Evolutionary conservation across 2,113 vertebrate genomes (phyloP).

Genomic region (Macheiramphus alcinus): DNA sequence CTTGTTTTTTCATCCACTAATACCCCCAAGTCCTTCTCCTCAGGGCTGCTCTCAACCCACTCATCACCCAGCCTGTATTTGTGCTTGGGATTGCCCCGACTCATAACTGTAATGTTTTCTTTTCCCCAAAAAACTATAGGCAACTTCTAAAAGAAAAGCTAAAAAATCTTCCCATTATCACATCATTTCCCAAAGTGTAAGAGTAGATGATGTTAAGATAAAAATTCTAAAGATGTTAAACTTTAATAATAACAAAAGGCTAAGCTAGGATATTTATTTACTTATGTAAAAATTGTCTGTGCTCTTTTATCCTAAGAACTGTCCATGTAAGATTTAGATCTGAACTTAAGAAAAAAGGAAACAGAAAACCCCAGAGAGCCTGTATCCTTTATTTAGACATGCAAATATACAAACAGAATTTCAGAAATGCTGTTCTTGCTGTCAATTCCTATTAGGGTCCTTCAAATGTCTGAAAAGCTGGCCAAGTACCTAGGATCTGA

Average conservation of each 20-base stretch:
- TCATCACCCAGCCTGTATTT: no score
- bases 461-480: neutral
- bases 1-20: no score
- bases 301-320: neutral
- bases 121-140: rapidly evolving
- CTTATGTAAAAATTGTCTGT: neutral
- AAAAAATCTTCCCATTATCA: neutral
- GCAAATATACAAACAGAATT: neutral
- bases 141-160: neutral
- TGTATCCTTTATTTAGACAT: neutral
- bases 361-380: rapidly evolving
- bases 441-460: neutral
- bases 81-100: no score
- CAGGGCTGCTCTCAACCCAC: no score
- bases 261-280: neutral
- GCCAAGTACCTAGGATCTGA: neutral
- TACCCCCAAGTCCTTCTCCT: no score
- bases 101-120: neutral
- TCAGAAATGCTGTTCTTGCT: neutral
- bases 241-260: rapidly evolving
- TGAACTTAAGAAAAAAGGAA: neutral
- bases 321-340: neutral
- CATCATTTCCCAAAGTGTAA: neutral
- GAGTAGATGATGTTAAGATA: neutral
- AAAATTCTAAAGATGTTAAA: neutral